phyloP scores from a whole-genome alignment of 1,140 invertebrate species.

The Drosophila cardini region DNA sequence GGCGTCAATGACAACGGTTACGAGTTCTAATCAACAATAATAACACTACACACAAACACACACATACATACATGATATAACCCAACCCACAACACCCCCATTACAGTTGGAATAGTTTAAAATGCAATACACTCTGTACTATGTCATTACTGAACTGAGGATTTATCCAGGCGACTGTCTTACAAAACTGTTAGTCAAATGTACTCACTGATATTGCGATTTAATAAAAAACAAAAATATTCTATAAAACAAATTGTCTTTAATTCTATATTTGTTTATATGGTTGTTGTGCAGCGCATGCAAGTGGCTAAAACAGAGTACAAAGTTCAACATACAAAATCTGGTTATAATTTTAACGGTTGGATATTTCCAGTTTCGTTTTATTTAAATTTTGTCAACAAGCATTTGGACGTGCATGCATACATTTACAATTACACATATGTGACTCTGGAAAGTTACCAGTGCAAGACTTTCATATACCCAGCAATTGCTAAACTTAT shows the following conservation, averaged over 20 bases:
- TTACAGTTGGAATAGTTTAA: constrained; percentile 18
- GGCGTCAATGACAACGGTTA: constrained; percentile 45
- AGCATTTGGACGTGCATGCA: not conserved
- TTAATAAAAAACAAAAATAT: constrained; percentile 76
- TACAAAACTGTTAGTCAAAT: constrained; percentile 70
- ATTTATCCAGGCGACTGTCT: constrained; percentile 66
- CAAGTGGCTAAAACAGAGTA: constrained; percentile 10
- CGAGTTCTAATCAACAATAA: constrained; percentile 72
- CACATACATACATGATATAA: constrained; percentile 7
- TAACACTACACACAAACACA: constrained; percentile 20
- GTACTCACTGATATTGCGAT: constrained; percentile 81
- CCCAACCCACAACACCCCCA: not conserved
- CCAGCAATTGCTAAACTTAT: not conserved
- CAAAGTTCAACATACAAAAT: constrained; percentile 21
- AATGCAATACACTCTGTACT: constrained; percentile 50
- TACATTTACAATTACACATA: not conserved
- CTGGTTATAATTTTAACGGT: constrained; percentile 18
- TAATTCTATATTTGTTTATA: not conserved
- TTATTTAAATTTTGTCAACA: not conserved
- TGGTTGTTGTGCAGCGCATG: constrained; percentile 3
- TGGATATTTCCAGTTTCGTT: constrained; percentile 13
- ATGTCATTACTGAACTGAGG: constrained; percentile 66
- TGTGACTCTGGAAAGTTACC: constrained; percentile 11
- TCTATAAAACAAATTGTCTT: constrained; percentile 50
- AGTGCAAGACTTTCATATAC: constrained; percentile 3